Evolutionary conservation across 2,113 vertebrate genomes (phyloP).

Genomic region (Xyliphius kryptos): DNA sequence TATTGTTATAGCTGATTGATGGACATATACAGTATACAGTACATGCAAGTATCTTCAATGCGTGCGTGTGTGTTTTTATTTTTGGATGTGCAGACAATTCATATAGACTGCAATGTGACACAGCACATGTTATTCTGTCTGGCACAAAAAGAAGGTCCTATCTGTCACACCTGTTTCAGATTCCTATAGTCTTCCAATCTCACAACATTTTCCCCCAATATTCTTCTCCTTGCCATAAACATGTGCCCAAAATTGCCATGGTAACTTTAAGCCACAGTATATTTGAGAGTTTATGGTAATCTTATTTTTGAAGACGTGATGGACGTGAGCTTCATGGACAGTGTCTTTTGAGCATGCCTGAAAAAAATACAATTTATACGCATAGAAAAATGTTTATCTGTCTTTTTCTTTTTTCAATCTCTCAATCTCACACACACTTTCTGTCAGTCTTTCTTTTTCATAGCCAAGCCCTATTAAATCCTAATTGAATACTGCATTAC

Average conservation of each 20-base stretch:
- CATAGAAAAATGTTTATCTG: too few relatives aligned
- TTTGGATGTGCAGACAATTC: constrained; percentile 36
- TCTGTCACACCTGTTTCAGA: constrained; percentile 40
- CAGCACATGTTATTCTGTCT: constrained; percentile 34
- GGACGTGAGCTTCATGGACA: constrained; percentile 19
- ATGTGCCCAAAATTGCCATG: constrained; percentile 34
- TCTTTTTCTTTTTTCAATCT: too few relatives aligned
- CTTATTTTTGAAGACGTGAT: constrained; percentile 26
- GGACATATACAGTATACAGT: too few relatives aligned
- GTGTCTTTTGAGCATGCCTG: constrained; percentile 6
- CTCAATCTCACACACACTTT: too few relatives aligned
- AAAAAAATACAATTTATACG: constrained; percentile 30
- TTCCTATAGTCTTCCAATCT: constrained; percentile 28
- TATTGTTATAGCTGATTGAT: too few relatives aligned
- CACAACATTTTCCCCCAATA: neutral
- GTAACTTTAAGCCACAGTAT: constrained; percentile 26
- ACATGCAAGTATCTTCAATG: too few relatives aligned
- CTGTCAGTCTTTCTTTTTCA: neutral
- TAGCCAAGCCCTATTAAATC: constrained; percentile 23
- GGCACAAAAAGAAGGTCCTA: constrained; percentile 34
- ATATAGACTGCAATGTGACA: constrained; percentile 30
- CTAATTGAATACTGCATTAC: constrained; percentile 29
- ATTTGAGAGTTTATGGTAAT: constrained; percentile 30
- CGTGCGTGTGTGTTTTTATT: too few relatives aligned
- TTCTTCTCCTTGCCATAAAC: constrained; percentile 16